These are phyloP conservation scores for Eristalis pertinax DNA, from an alignment of 2,888 invertebrate genomes.

Conservation along the genomic window DNA sequence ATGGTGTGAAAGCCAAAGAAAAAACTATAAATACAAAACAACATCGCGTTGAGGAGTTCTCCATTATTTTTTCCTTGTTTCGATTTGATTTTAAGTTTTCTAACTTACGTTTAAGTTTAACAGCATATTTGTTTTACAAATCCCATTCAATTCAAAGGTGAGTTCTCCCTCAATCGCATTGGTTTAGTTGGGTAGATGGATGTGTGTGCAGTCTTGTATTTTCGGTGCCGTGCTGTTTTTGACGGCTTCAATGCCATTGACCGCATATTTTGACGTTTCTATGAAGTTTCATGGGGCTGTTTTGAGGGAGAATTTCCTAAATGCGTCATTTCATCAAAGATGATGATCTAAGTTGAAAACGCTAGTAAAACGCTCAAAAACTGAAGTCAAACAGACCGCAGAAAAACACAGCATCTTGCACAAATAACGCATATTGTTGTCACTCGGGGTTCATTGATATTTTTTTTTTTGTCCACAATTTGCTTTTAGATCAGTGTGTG, in stretches of 20 bases:
- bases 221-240: constrained; percentile 53
- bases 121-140: constrained; percentile 57
- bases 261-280: constrained; percentile 72
- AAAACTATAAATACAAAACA: constrained; percentile 53
- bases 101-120: constrained; percentile 54
- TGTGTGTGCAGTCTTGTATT: constrained; percentile 23
- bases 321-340: constrained; percentile 64
- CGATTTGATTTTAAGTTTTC: constrained; percentile 50
- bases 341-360: constrained; percentile 62
- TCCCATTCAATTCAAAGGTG: constrained; percentile 64
- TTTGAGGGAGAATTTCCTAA: constrained; percentile 62
- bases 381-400: not conserved
- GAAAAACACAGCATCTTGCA: constrained; percentile 12
- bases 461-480: constrained; percentile 44
- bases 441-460: constrained; percentile 19
- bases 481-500: constrained; percentile 18
- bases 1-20: constrained; percentile 70
- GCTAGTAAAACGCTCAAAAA: constrained; percentile 1
- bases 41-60: constrained; percentile 52
- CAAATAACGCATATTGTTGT: constrained; percentile 18
- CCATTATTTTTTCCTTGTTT: constrained; percentile 58
- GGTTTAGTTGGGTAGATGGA: not conserved
- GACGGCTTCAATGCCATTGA: constrained; percentile 73
- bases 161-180: constrained; percentile 12
- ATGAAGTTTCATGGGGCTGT: constrained; percentile 66